Percentiles rank a stretch among this genome's conserved stretches.
phyloP scores from a whole-genome alignment of 1,140 invertebrate genomes.

The Littorina saxatilis region DNA sequence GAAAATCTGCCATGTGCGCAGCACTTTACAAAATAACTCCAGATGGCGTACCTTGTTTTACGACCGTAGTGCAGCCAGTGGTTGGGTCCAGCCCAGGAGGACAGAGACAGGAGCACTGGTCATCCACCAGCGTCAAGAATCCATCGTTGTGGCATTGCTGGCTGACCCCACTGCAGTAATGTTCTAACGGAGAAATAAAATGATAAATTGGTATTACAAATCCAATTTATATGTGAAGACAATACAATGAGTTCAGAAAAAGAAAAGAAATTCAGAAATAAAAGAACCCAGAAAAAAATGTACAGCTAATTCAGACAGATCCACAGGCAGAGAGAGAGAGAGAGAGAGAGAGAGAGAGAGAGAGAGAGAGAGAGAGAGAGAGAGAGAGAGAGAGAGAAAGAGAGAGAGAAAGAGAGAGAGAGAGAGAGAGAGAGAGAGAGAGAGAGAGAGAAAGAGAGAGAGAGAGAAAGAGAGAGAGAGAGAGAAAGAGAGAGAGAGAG shows the following conservation, averaged over 20 bases:
- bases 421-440: no score
- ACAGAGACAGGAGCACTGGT: constrained; percentile 33
- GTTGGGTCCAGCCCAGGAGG: constrained; percentile 27
- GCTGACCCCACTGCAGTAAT: constrained; percentile 1
- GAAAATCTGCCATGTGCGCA: neutral
- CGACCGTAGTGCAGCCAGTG: constrained; percentile 19
- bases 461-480: no score
- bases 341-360: no score
- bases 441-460: no score
- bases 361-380: no score
- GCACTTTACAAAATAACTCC: neutral
- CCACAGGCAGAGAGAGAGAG: no score
- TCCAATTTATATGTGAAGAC: neutral
- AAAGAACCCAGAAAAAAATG: neutral
- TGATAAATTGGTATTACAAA: neutral
- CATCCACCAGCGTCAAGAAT: constrained; percentile 28
- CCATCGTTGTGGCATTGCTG: constrained; percentile 20
- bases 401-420: no score
- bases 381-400: no score
- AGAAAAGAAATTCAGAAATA: neutral
- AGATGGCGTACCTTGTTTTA: neutral
- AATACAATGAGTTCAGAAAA: neutral
- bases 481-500: no score
- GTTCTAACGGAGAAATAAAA: constrained; percentile 2
- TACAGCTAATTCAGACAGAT: no score